Evolutionary conservation across 1,140 invertebrate genomes (phyloP), one percentile per base, ranked within the genome.

Genomic region (Procambarus clarkii): DNA sequence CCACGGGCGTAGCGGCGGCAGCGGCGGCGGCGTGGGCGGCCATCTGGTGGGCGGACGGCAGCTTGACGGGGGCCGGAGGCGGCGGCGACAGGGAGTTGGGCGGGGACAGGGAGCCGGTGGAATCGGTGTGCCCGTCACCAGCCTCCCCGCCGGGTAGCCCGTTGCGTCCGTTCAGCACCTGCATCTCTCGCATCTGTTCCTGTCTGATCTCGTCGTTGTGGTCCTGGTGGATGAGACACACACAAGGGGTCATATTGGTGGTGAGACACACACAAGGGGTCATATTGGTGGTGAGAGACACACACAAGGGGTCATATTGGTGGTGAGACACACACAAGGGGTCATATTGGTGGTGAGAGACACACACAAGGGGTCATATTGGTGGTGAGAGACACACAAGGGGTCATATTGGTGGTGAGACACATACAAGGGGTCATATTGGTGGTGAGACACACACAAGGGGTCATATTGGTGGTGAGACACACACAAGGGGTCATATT

Each of bases 171-270:
- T 93, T 94, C 71, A 94, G 85, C 77, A 94, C 93, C 92, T 94
- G 94, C 94, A 95, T 93, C 92, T 94, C 94, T 58, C 94, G 92
- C 90, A 95, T 93, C 93, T 95, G 95, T 85, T 95, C 94, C 87
- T 95, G 94, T 15, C 94, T 90, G 77, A 95, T 95, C 86, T 95
- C 95, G 93, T 95, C 95, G 93, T 95, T 95, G 93, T 94, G 94
- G 82, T 95, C 79, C 94, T 95, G 91, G 15, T 4, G 50, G 15
- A 64, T 4, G 82, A 18, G 3, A 46, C 1, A 8, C 2, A 48
- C 0, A 60, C 18, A 69, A 8, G 34, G 46, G 15, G 48, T 21
- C 4, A 44, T 50, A 21, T 0, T 13, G 48, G 34, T 8, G 3
- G 48, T 1, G 48, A 3, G 46, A 50, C n/a, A 54, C 13, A 34